Evolutionary conservation across 2,113 vertebrate genomes (phyloP), one percentile per base, ranked within the genome.

Genomic region (Xiphias gladius): DNA sequence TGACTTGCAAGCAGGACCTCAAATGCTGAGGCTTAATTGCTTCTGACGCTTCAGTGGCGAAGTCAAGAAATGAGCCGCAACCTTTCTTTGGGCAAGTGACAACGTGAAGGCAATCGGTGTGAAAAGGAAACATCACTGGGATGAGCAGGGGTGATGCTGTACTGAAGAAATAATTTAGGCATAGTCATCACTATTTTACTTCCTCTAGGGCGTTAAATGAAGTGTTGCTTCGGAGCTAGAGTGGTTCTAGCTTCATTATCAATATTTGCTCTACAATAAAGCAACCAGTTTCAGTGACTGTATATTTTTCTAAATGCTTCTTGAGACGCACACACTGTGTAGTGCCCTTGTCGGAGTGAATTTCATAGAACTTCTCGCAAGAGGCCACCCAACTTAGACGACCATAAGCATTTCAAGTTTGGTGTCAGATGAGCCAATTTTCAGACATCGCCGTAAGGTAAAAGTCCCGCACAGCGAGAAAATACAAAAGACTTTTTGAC

Each of bases 1-100:
- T 79, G 26, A 80, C 76, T 90, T 75, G 64, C 86, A 89, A 87
- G 82, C 69, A 41, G 70, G 26, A 39, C 41, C 65, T 89, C 65
- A 76, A 54, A 83, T 13, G 72, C 28, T 2, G 24, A 32, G 62
- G 32, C 58, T 68, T 84, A 84, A 91, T 85, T 85, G 82, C 83
- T 86, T 88, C 69, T 26, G 85, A 79, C 3, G 71, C 85, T 76
- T 64, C 76, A 26, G 63, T 48, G 76, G 73, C 65, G 72, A 76
- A 72, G 80, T 73, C 57, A 62, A 20, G 35, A 82, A 78, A 86
- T 61, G 0, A 82, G 54, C 14, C 2, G 37, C 58, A 61, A 65
- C 83, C 43, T 86, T 79, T 86, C 82, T 86, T 46, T 63, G 20
- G 76, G 81, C 79, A 9, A 85, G 61, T 1, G 61, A 58, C 77